Percentiles rank a stretch among this genome's conserved stretches.
Evolutionary conservation across 2,888 invertebrate genomes (phyloP).

Genomic region (Drosophila sordidula): DNA sequence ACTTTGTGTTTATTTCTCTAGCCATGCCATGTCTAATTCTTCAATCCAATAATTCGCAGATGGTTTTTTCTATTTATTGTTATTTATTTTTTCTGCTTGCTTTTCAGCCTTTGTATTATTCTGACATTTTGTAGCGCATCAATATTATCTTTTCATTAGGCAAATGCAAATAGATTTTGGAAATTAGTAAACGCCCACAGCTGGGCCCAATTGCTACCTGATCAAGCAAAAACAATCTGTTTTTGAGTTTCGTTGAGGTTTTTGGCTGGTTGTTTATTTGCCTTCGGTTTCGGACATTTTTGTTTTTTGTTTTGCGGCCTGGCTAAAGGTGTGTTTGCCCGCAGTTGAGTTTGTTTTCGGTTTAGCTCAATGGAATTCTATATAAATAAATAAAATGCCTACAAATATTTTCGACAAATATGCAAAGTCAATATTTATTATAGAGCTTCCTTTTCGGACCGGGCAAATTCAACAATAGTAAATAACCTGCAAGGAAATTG

Average conservation of each 20-base stretch:
- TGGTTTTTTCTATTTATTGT: slow-evolving; percentile 29
- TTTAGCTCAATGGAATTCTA: slow-evolving; percentile 39
- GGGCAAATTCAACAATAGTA: slow-evolving; percentile 26
- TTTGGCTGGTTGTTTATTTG: slow-evolving; percentile 35
- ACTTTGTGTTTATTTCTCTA: background rate
- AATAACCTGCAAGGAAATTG: slow-evolving; percentile 34
- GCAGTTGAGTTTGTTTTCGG: slow-evolving; percentile 65
- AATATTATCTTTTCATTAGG: slow-evolving; percentile 76
- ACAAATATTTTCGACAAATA: slow-evolving; percentile 69
- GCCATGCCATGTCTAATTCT: slow-evolving; percentile 5
- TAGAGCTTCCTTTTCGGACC: slow-evolving; percentile 26
- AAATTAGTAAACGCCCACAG: slow-evolving; percentile 62
- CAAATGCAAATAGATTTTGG: slow-evolving; percentile 67
- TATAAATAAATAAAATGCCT: slow-evolving; percentile 60
- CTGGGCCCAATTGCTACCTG: slow-evolving; percentile 43
- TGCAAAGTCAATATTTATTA: slow-evolving; percentile 65
- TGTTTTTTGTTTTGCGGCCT: slow-evolving; percentile 29
- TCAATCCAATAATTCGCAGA: slow-evolving; percentile 42
- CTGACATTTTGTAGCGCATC: slow-evolving; percentile 41
- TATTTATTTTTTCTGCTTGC: slow-evolving; percentile 14
- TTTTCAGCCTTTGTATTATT: slow-evolving; percentile 21
- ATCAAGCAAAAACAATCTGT: slow-evolving; percentile 18
- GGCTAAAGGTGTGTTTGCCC: slow-evolving; percentile 49
- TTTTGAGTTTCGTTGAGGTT: slow-evolving; percentile 8
- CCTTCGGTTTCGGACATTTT: slow-evolving; percentile 33